phyloP scores from a whole-genome alignment of 2,113 vertebrate genomes.

The Scytalopus superciliaris region DNA sequence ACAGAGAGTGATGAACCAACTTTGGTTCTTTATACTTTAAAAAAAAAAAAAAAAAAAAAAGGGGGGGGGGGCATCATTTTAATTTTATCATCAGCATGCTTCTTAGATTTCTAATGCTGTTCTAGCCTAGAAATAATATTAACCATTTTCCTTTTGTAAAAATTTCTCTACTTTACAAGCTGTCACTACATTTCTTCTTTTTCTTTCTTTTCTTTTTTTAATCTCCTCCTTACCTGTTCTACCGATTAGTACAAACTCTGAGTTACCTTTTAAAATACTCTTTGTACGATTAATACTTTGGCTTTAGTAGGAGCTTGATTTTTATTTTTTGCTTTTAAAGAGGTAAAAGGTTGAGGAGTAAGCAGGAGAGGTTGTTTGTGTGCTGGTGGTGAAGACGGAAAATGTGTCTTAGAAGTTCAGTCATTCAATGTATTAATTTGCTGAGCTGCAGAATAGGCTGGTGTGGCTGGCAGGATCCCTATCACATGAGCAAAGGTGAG shows the following conservation, averaged over 20 bases:
- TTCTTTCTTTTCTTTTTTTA: neutral
- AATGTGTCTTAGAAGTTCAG: neutral
- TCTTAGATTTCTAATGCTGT: neutral
- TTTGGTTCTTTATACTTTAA: neutral
- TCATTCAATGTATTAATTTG: neutral
- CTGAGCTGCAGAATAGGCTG: neutral
- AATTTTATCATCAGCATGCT: neutral
- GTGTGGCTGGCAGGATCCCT: neutral
- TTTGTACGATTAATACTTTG: too few relatives aligned
- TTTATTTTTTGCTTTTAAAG: neutral
- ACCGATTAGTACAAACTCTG: neutral
- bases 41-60: neutral
- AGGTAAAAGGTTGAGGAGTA: neutral
- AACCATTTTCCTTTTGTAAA: neutral
- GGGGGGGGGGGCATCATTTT: neutral
- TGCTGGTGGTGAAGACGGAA: neutral
- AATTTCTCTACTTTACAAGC: neutral
- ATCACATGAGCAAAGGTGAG: neutral
- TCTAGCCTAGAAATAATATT: neutral
- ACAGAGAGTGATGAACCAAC: neutral
- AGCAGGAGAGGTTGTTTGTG: neutral
- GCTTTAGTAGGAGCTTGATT: neutral
- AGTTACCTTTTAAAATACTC: neutral
- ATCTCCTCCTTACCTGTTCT: neutral
- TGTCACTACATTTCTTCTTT: neutral